A percentile compares a stretch with the other conserved stretches of the same genome.
Conservation (phyloP, 2,113 vertebrate species). For the Notarius lentiginosus region DNA sequence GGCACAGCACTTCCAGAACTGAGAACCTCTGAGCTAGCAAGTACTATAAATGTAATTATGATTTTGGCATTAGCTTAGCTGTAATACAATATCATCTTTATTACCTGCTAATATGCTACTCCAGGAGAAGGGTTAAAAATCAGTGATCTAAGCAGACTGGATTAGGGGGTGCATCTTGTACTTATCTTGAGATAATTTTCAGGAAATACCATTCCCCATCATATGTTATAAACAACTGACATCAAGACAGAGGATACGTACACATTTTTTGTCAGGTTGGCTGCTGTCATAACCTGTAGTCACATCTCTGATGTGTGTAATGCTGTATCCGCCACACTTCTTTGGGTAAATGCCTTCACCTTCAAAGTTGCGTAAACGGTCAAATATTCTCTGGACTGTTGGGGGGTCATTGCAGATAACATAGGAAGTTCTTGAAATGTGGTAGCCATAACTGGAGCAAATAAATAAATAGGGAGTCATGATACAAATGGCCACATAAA, state of each 20-base stretch:
- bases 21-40: not conserved
- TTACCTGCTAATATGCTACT: not conserved
- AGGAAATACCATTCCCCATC: not conserved
- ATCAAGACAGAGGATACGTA: conserved; percentile 56
- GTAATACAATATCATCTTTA: not conserved
- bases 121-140: no score
- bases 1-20: not conserved
- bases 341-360: conserved; percentile 76
- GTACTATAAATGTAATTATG: not conserved
- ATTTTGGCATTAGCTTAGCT: not conserved
- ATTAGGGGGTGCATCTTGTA: not conserved
- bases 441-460: conserved; percentile 84
- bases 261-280: conserved; percentile 76
- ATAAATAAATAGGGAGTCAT: conserved; percentile 14
- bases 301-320: conserved; percentile 81
- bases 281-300: conserved; percentile 94
- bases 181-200: not conserved
- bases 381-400: conserved; percentile 86
- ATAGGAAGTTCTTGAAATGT: conserved; percentile 90
- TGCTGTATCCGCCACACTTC: conserved; percentile 73
- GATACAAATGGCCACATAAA: not conserved
- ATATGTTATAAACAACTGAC: not conserved
- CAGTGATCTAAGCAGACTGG: not conserved
- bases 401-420: conserved; percentile 85
- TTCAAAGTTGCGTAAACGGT: conserved; percentile 80